Conservation (phyloP, 2,113 vertebrate species). For the Agelaius phoeniceus region DNA sequence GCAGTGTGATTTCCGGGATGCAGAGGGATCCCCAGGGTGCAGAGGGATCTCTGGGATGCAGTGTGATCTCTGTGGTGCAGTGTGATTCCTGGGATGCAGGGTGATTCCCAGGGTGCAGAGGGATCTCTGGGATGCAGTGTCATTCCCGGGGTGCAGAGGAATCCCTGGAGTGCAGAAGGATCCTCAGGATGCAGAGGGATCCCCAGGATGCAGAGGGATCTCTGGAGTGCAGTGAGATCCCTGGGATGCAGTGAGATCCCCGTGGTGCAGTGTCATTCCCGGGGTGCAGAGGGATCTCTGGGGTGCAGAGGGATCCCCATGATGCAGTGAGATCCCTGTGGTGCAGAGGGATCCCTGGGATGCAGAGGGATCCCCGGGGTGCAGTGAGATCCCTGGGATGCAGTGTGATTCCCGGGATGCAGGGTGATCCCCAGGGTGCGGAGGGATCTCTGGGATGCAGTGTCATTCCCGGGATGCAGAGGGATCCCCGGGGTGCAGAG, state of each 20-base stretch:
- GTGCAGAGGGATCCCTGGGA: too few relatives aligned
- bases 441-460: background rate
- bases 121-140: too few relatives aligned
- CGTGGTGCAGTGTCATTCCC: too few relatives aligned
- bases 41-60: background rate
- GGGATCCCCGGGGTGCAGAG: accelerated
- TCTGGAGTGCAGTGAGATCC: too few relatives aligned
- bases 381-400: background rate
- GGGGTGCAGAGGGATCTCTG: too few relatives aligned
- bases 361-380: accelerated
- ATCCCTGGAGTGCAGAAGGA: too few relatives aligned
- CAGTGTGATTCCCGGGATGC: too few relatives aligned
- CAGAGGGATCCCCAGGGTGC: too few relatives aligned
- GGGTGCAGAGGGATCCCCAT: too few relatives aligned
- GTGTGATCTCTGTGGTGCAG: background rate
- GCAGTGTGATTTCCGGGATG: background rate
- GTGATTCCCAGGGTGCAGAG: background rate
- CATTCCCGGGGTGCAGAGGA: background rate
- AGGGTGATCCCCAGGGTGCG: accelerated
- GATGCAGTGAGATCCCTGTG: too few relatives aligned
- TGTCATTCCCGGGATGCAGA: too few relatives aligned
- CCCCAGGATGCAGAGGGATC: too few relatives aligned
- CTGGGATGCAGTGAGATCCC: background rate
- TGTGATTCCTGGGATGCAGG: accelerated
- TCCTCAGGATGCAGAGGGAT: background rate